Evolutionary conservation across 2,888 invertebrate genomes (phyloP).

Genomic region (Gastracanthus pulcherrimus): DNA sequence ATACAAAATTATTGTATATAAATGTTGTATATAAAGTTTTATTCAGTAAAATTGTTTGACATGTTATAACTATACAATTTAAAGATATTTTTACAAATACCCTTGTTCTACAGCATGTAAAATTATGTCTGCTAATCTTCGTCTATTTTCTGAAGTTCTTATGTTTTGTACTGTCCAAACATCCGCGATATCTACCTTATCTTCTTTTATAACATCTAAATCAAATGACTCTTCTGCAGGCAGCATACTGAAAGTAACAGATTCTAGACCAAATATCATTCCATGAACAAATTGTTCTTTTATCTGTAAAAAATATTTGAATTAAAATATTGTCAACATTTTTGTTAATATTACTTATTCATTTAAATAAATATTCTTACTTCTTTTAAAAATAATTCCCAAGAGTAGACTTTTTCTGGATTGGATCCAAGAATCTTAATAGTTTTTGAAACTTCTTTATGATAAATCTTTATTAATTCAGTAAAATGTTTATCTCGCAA

Average conservation of each 20-base stretch:
- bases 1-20: neutral
- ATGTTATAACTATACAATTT: neutral
- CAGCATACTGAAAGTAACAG: constrained; percentile 80
- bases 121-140: constrained; percentile 82
- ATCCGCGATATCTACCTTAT: constrained; percentile 81
- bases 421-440: constrained; percentile 82
- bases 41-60: neutral
- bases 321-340: neutral
- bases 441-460: constrained; percentile 79
- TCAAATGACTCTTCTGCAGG: constrained; percentile 81
- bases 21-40: neutral
- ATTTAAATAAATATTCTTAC: constrained; percentile 56
- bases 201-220: constrained; percentile 80
- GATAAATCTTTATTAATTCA: constrained; percentile 81
- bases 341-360: constrained; percentile 40
- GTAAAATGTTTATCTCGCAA: constrained; percentile 81
- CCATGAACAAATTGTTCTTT: constrained; percentile 81
- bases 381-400: constrained; percentile 79
- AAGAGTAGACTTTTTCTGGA: constrained; percentile 79
- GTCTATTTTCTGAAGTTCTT: constrained; percentile 80
- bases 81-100: constrained; percentile 66
- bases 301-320: constrained; percentile 52
- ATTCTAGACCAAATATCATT: constrained; percentile 81
- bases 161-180: constrained; percentile 83
- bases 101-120: constrained; percentile 83